Percentiles rank a stretch among this genome's conserved stretches.
phyloP scores from a whole-genome alignment of 2,113 vertebrate species.

The Nerophis ophidion region DNA sequence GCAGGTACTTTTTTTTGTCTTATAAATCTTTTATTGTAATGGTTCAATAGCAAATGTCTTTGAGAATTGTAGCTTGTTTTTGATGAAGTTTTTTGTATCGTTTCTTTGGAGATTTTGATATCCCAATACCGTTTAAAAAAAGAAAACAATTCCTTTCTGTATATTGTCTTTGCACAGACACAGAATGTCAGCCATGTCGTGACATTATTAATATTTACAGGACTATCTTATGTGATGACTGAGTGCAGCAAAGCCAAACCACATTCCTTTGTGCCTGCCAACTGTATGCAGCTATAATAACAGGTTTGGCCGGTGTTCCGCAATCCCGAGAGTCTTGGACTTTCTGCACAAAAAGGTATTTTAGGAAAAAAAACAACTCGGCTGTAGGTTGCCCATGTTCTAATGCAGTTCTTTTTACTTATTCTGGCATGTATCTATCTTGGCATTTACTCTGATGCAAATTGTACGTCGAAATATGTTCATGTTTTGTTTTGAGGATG shows the following conservation, averaged over 20 bases:
- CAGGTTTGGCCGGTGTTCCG: conserved; percentile 15
- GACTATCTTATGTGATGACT: conserved; percentile 20
- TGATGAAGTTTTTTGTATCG: conserved; percentile 49
- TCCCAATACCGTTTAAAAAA: conserved; percentile 70
- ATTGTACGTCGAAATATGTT: neutral
- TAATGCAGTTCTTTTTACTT: neutral
- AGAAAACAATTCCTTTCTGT: conserved; percentile 13
- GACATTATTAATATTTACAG: conserved; percentile 27
- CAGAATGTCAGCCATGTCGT: conserved; percentile 16
- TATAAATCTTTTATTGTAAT: conserved; percentile 42
- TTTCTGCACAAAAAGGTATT: conserved; percentile 10
- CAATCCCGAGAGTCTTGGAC: neutral
- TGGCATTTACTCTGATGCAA: neutral
- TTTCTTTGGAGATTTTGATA: conserved; percentile 71
- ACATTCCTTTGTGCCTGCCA: conserved; percentile 51
- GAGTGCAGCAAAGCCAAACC: conserved; percentile 36
- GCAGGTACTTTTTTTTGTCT: conserved; percentile 63
- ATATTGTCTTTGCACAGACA: conserved; percentile 6
- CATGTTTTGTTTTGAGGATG: neutral
- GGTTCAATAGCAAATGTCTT: conserved; percentile 68
- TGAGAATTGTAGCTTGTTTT: conserved; percentile 63
- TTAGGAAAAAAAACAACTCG: conserved; percentile 1
- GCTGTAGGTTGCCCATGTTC: neutral
- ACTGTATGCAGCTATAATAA: conserved; percentile 29
- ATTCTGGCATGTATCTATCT: neutral